Evolutionary conservation across 1,140 invertebrate genomes (phyloP).

Genomic region (Anthonomus grandis): DNA sequence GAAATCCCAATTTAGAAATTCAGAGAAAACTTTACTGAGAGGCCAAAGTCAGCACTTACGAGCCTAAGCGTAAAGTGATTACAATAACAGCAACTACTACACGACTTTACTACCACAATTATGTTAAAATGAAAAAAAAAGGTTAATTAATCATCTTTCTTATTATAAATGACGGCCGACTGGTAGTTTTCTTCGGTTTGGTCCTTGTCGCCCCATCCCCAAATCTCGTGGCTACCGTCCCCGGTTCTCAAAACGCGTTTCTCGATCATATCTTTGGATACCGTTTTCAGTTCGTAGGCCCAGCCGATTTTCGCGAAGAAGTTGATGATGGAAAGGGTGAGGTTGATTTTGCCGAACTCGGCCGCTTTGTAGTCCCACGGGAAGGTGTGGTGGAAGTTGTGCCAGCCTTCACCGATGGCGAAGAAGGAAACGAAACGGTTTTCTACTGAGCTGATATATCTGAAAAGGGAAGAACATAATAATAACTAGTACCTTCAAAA

Average conservation of each 20-base stretch:
- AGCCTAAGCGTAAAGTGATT: too few species aligned
- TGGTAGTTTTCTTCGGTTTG: slow-evolving; percentile 39
- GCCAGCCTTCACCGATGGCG: slow-evolving; percentile 84
- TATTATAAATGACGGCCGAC: slow-evolving; percentile 48
- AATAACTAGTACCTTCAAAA: too few species aligned
- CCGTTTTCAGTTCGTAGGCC: slow-evolving; percentile 86
- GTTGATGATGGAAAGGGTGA: slow-evolving; percentile 83
- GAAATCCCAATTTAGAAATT: too few species aligned
- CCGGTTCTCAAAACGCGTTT: slow-evolving; percentile 72
- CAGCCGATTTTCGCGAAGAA: slow-evolving; percentile 79
- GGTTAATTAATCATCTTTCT: slow-evolving; percentile 23
- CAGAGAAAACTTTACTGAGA: too few species aligned
- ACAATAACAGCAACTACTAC: too few species aligned
- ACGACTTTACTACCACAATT: too few species aligned
- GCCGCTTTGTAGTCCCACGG: slow-evolving; percentile 92
- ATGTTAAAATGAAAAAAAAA: too few species aligned
- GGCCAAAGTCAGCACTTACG: too few species aligned
- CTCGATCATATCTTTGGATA: slow-evolving; percentile 67
- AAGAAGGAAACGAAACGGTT: slow-evolving; percentile 69
- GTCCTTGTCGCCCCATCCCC: slow-evolving; percentile 57
- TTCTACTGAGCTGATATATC: slow-evolving; percentile 71
- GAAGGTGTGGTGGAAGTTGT: slow-evolving; percentile 96
- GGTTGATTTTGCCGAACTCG: slow-evolving; percentile 77
- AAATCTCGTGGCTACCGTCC: slow-evolving; percentile 57
- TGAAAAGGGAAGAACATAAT: too few species aligned